A percentile compares a stretch with the other conserved stretches of the same genome.
These are phyloP conservation scores for Pammene fasciana DNA, from an alignment of 2,888 invertebrate genomes.

Conservation along the genomic window DNA sequence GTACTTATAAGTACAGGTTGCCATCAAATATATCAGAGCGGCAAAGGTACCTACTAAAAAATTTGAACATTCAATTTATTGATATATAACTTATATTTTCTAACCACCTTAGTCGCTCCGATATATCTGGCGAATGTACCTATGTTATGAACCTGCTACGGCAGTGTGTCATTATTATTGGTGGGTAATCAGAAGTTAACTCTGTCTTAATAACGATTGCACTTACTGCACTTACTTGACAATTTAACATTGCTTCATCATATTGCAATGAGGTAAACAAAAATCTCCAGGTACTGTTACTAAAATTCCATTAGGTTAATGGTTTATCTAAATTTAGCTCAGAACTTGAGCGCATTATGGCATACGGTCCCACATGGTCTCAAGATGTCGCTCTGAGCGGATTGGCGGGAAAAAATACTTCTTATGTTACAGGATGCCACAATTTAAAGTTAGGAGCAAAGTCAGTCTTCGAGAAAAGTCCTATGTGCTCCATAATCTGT, in stretches of 20 bases:
- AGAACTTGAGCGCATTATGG: constrained; percentile 58
- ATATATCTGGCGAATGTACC: too few relatives aligned
- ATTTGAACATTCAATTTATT: too few relatives aligned
- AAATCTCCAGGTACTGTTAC: constrained; percentile 31
- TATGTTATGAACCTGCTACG: too few relatives aligned
- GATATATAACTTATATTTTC: too few relatives aligned
- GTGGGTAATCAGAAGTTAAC: too few relatives aligned
- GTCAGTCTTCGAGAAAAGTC: neutral
- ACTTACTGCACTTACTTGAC: too few relatives aligned
- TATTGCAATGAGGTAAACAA: constrained; percentile 2
- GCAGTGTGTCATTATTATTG: too few relatives aligned
- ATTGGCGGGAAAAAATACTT: constrained; percentile 75
- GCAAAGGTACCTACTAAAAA: too few relatives aligned
- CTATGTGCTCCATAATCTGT: neutral
- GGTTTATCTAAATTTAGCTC: constrained; percentile 76
- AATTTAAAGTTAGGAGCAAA: constrained; percentile 63
- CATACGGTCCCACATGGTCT: constrained; percentile 72
- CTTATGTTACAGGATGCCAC: constrained; percentile 81
- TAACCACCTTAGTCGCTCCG: too few relatives aligned
- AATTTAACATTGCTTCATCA: neutral
- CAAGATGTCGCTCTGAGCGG: constrained; percentile 76
- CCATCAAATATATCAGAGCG: too few relatives aligned
- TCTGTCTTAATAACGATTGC: too few relatives aligned
- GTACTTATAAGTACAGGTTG: too few relatives aligned
- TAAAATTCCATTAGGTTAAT: constrained; percentile 65